Evolutionary conservation across 2,113 vertebrate genomes (phyloP).

Genomic region (Nesospiza acunhae): DNA sequence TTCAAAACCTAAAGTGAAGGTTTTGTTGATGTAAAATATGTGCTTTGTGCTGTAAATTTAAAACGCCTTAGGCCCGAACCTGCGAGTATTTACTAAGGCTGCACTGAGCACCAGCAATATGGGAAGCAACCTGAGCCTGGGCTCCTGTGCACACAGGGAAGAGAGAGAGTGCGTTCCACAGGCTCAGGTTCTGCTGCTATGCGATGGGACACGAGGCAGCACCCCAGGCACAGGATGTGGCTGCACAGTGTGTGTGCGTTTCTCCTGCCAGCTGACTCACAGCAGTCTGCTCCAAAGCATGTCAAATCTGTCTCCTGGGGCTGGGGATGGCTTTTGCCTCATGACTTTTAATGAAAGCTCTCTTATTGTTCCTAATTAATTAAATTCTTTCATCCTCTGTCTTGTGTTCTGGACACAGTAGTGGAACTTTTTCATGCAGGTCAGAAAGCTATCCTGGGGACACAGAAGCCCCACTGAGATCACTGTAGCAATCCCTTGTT

Average conservation of each 20-base stretch:
- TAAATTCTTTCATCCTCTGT: constrained; percentile 23
- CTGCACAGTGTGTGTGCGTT: background rate
- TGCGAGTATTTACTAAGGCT: background rate
- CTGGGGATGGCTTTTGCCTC: constrained; percentile 26
- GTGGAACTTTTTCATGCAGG: constrained; percentile 17
- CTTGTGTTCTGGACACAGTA: background rate
- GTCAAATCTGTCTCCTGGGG: constrained; percentile 49
- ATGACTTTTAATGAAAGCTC: constrained; percentile 48
- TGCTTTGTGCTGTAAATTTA: constrained; percentile 28
- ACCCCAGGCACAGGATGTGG: constrained; percentile 13
- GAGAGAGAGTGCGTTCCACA: background rate
- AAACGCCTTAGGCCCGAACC: background rate
- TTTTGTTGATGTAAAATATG: constrained; percentile 37
- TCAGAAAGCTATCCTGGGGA: constrained; percentile 32
- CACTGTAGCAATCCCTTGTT: background rate
- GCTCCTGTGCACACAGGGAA: background rate
- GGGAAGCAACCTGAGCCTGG: background rate
- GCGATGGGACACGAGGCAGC: background rate
- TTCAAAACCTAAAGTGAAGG: constrained; percentile 41
- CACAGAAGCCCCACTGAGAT: constrained; percentile 5
- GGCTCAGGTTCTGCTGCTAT: background rate
- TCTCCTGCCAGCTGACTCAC: constrained; percentile 50
- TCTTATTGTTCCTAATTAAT: constrained; percentile 51
- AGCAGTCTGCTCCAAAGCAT: constrained; percentile 20
- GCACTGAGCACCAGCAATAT: background rate